Evolutionary conservation across 2,797 vertebrate species (phyloP), one percentile per base, ranked within the genome.

Genomic region (Echiichthys vipera): DNA sequence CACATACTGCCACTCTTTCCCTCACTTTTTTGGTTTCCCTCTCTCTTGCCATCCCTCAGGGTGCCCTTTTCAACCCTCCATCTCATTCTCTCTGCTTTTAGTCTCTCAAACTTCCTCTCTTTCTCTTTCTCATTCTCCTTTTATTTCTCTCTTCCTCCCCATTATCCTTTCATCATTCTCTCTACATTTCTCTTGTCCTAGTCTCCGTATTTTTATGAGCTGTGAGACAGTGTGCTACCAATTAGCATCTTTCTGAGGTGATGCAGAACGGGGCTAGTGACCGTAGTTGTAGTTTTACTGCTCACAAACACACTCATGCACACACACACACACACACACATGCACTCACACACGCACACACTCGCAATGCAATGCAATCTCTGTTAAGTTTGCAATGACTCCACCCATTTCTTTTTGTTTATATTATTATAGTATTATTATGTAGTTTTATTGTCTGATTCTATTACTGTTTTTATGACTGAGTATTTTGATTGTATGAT

Each of bases 241-340:
- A 78, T 87, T 89, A 81, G 32, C 61, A 62, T 79, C 58, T 71
- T 81, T 84, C 56, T 77, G n/a, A n/a, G n/a, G 77, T 36, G 47
- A 61, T 57, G 42, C 55, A 30, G 43, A 40, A 62, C 29, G 4
- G 22, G 55, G 62, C 59, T 53, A 30, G 73, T 66, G 80, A 71
- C 72, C 32, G 13, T 22, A 74, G 70, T 78, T 71, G 56, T 61
- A 2, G 46, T 77, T 64, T 69, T 71, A 42, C 65, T 66, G 61
- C 74, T 47, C 65, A 2, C 53, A 39, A 40, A 15, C 79, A 30
- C 64, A 14, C 34, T 20, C 50, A 56, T 50, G 14, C 47, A 25
- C 22, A 40, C 57, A 11, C 51, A 39, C 24, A 29, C 20, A 32
- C 25, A 45, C 42, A 37, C 40, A 36, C 17, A 37, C 47, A 40